phyloP scores from a whole-genome alignment of 2,888 invertebrate genomes.

The Hybos culiciformis region DNA sequence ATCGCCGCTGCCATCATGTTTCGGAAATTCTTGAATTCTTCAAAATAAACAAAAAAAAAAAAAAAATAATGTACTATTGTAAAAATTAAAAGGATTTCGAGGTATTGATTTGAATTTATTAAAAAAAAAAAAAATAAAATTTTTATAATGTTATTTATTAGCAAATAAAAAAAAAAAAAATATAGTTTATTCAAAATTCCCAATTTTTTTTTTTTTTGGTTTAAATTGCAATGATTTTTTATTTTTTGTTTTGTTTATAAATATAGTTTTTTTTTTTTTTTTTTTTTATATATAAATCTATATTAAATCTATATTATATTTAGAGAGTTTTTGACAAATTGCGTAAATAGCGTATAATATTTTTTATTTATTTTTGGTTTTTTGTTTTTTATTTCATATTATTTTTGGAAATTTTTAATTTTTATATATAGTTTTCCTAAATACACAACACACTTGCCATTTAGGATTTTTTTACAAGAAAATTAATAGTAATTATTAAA shows the following conservation, averaged over 20 bases:
- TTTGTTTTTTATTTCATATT: background rate
- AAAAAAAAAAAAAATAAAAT: slow-evolving; percentile 19
- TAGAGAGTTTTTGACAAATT: background rate
- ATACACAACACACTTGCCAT: no score
- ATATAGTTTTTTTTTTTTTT: slow-evolving; percentile 1
- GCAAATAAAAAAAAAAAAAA: no score
- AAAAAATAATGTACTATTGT: slow-evolving; percentile 15
- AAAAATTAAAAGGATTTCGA: slow-evolving; percentile 35
- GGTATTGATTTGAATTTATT: slow-evolving; percentile 27
- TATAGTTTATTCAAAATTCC: no score
- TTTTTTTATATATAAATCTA: background rate
- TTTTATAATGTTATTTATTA: no score
- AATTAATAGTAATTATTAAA: no score
- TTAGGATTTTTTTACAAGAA: no score
- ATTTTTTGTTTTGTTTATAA: slow-evolving; percentile 5
- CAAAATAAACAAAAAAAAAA: slow-evolving; percentile 14
- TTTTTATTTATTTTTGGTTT: background rate
- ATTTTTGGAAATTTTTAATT: background rate
- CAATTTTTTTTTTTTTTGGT: background rate
- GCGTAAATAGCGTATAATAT: no score
- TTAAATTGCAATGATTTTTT: background rate
- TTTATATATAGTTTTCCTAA: background rate
- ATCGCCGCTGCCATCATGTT: slow-evolving; percentile 29
- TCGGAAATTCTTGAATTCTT: slow-evolving; percentile 12
- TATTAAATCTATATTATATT: background rate